A percentile compares a stretch with the other conserved stretches of the same genome.
Conservation (phyloP, 2,113 vertebrate species). For the Sceloporus undulatus region DNA sequence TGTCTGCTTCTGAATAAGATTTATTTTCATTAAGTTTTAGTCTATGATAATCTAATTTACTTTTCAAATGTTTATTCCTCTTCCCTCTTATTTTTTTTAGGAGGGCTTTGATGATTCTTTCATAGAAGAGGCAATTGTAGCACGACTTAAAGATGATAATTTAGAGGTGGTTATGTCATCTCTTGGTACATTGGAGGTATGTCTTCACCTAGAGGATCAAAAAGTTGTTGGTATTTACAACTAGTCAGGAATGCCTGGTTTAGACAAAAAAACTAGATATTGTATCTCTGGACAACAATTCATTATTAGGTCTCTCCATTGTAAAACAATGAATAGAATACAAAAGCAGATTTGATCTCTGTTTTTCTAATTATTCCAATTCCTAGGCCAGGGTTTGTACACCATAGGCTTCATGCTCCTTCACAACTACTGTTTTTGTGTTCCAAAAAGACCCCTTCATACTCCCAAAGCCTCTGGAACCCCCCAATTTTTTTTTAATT, state of each 20-base stretch:
- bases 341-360: not conserved
- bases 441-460: too few relatives aligned
- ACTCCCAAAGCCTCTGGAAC: too few relatives aligned
- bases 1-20: not conserved
- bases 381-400: too few relatives aligned
- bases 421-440: too few relatives aligned
- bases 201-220: not conserved
- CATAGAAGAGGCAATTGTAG: constrained; percentile 85
- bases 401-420: too few relatives aligned
- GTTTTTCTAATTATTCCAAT: not conserved
- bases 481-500: too few relatives aligned
- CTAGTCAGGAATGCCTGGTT: constrained; percentile 18
- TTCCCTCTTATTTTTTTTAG: constrained; percentile 62
- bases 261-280: not conserved
- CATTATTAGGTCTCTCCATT: not conserved
- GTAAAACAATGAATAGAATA: not conserved
- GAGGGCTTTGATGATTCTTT: constrained; percentile 87
- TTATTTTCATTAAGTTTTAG: constrained; percentile 21
- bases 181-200: constrained; percentile 85
- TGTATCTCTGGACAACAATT: not conserved
- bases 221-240: constrained; percentile 37
- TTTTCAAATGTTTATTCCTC: not conserved
- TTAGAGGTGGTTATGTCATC: constrained; percentile 84
- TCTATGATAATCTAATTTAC: not conserved
- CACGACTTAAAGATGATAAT: constrained; percentile 88